Base-by-base conservation (phyloP, 2,113 vertebrate genomes). In the Ranitomeya variabilis region DNA sequence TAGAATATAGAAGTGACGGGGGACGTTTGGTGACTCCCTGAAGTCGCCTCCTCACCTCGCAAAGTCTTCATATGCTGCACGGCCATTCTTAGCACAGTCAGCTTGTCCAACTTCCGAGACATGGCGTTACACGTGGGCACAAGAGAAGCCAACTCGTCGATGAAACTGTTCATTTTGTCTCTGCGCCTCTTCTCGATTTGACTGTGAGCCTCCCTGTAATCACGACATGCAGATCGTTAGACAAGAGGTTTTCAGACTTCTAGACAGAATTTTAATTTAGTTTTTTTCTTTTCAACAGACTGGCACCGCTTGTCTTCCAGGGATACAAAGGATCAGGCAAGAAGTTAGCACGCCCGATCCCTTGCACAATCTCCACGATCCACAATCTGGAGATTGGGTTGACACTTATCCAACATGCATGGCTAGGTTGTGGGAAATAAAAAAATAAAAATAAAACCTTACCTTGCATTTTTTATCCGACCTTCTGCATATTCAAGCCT, bases 81-180 rank as follows among this genome's bases (percentile, higher is more conserved):
- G 0, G 98, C 98, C 98, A 99, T 99, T 86, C 98, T 95, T 55
- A 99, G 94, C 15, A 99, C 98, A 0, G 98, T 99, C 16, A 99
- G 97, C 90, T 99, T 99, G 92, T 99, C 98, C 86, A 99, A 92
- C 89, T 99, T 99, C 87, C 98, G 95, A 67, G 98, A 99, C 98
- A 99, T 99, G 12, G 98, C 98, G 0, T 98, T 99, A 89, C 98
- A 99, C 0, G 98, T 99, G 67, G 98, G 98, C 73, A 99, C 97
- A 91, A 99, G 91, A 1, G 98, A 98, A 0, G 98, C 98, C 93
- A 99, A 94, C 86, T 99, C 98, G 0, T 99, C 98, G 23, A 99
- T 99, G 90, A 99, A 99, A 87, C 98, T 99, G 95, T 99, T 99
- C 98, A 99, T 99, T 93, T 99, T 99, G 91, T 99, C 98, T 90